Percentiles rank a stretch among this genome's conserved stretches.
Evolutionary conservation across 2,888 invertebrate genomes (phyloP).

Genomic region (Sympetrum striolatum): DNA sequence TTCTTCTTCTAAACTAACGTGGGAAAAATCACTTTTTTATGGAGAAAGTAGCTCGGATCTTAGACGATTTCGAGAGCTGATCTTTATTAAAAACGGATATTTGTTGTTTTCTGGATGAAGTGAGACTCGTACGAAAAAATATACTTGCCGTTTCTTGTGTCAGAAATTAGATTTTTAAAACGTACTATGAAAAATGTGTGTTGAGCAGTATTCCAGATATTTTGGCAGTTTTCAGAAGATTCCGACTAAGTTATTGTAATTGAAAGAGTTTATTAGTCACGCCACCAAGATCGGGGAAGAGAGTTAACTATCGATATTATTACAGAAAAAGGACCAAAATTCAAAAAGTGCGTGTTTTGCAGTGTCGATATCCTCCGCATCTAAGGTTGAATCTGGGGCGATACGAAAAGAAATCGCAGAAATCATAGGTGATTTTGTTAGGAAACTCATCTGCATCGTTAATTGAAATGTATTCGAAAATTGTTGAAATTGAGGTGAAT

Average conservation of each 20-base stretch:
- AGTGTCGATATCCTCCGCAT: not conserved
- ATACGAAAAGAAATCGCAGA: not conserved
- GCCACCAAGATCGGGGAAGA: not conserved
- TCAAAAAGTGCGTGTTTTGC: not conserved
- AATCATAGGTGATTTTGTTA: not conserved
- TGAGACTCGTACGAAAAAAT: not conserved
- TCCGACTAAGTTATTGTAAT: not conserved
- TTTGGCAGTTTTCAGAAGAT: constrained; percentile 16
- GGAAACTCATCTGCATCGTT: not conserved
- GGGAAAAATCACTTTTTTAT: not conserved
- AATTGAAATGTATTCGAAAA: not conserved
- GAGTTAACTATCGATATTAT: not conserved
- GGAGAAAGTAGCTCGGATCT: not conserved
- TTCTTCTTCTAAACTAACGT: not conserved
- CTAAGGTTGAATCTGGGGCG: not conserved
- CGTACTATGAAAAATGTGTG: not conserved
- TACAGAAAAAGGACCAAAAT: not conserved
- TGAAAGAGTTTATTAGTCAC: not conserved
- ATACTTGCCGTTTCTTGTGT: not conserved
- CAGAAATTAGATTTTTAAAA: not conserved
- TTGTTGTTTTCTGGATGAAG: no score
- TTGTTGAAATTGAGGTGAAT: not conserved
- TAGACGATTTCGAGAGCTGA: no score
- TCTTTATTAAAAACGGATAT: no score
- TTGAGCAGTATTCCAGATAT: constrained; percentile 1